Evolutionary conservation across 1,140 invertebrate genomes (phyloP).

Genomic region (Aricia agestis): DNA sequence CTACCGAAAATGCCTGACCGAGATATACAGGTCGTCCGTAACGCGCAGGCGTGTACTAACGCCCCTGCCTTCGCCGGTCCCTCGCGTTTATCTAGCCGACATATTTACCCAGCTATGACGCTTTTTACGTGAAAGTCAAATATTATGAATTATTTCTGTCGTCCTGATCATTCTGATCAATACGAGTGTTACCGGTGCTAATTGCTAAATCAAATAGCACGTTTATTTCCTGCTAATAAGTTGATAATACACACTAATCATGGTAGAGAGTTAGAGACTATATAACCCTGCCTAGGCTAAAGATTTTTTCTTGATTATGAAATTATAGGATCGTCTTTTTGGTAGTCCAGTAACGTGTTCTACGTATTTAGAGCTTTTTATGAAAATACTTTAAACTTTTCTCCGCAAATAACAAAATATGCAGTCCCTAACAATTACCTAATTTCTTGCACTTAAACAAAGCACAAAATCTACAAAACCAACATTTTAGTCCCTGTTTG

Average conservation of each 20-base stretch:
- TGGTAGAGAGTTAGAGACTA: no score
- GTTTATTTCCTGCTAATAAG: no score
- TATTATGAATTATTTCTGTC: constrained; percentile 24
- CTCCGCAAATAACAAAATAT: no score
- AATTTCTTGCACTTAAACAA: no score
- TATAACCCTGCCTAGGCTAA: background rate
- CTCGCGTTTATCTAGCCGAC: constrained; percentile 46
- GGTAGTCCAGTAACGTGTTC: no score
- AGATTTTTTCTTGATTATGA: background rate
- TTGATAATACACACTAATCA: no score
- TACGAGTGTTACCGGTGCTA: background rate
- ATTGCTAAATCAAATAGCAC: background rate
- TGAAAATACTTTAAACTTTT: no score
- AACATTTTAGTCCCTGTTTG: background rate
- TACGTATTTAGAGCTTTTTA: no score
- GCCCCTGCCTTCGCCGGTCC: constrained; percentile 35
- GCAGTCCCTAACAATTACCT: no score
- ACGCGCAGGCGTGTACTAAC: constrained; percentile 64
- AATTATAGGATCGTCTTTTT: background rate
- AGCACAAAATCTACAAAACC: no score
- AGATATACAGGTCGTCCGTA: constrained; percentile 32
- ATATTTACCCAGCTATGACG: constrained; percentile 54
- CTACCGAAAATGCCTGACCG: constrained; percentile 35
- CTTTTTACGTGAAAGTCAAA: constrained; percentile 41
- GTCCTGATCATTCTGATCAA: background rate